phyloP scores from a whole-genome alignment of 92 coral and sea anemone genomes.

The Desmophyllum pertusum region DNA sequence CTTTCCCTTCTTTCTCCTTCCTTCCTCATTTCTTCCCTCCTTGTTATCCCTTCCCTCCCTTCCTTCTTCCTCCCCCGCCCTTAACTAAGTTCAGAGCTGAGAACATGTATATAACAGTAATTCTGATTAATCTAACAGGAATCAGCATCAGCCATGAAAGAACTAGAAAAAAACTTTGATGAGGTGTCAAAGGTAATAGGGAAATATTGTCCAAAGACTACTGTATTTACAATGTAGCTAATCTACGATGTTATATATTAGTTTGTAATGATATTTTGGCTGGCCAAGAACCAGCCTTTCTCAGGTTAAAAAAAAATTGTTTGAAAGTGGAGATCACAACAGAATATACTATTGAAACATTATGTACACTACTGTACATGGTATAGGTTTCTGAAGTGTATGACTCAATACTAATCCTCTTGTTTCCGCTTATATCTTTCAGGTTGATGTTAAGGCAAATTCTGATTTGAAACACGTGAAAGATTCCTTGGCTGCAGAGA shows the following conservation, averaged over 20 bases:
- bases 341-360: too few species aligned
- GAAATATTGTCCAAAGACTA: too few species aligned
- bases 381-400: too few species aligned
- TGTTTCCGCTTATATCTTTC: background rate
- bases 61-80: background rate
- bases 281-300: too few species aligned
- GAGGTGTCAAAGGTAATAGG: conserved; percentile 85
- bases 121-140: conserved; percentile 48
- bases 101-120: background rate
- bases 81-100: background rate
- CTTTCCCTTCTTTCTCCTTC: background rate
- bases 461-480: conserved; percentile 96
- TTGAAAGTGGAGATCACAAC: too few species aligned
- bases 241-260: too few species aligned
- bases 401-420: background rate
- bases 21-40: background rate
- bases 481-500: conserved; percentile 79
- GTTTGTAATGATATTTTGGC: too few species aligned
- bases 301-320: too few species aligned
- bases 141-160: conserved; percentile 81
- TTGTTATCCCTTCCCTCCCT: background rate
- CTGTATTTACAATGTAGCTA: too few species aligned
- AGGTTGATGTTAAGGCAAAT: conserved; percentile 97
- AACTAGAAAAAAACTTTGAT: conserved; percentile 73
- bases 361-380: too few species aligned